Conservation (phyloP, 1,140 invertebrate genomes). For the Tetramorium parvispinum region DNA sequence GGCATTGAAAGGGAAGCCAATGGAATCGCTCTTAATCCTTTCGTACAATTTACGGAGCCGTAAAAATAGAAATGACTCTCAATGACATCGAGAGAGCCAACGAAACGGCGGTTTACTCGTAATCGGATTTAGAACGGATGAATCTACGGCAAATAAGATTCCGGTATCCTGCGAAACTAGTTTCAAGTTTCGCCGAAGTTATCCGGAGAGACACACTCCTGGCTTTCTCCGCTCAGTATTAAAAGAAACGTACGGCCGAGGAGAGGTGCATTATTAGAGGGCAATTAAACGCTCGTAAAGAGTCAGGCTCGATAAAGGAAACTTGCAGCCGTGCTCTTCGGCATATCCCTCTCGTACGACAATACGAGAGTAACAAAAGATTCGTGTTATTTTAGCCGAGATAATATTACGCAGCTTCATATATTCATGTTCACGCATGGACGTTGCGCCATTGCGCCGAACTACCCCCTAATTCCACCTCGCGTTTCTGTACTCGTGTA, state of each 20-base stretch:
- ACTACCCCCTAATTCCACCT: conserved; percentile 42
- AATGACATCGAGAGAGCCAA: conserved; percentile 73
- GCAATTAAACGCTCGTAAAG: background rate
- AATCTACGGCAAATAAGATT: conserved; percentile 55
- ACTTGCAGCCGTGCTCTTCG: background rate
- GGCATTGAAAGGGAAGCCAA: conserved; percentile 64
- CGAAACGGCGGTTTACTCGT: conserved; percentile 66
- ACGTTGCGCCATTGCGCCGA: background rate
- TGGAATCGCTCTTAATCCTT: conserved; percentile 73
- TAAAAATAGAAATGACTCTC: conserved; percentile 75
- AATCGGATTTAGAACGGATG: conserved; percentile 77
- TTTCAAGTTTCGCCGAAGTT: background rate
- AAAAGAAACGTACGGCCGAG: background rate
- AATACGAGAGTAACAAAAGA: background rate
- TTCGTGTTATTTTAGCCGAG: conserved; percentile 1
- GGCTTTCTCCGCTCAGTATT: background rate
- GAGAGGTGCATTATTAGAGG: background rate
- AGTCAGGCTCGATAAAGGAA: background rate
- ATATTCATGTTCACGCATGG: background rate
- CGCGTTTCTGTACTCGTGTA: conserved; percentile 7
- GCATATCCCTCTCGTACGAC: background rate
- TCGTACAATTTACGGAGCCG: conserved; percentile 78
- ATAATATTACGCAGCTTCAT: background rate
- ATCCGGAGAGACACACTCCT: background rate
- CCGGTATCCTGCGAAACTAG: background rate